Evolutionary conservation across 2,888 invertebrate genomes (phyloP).

Genomic region (Zelleria hepariella): DNA sequence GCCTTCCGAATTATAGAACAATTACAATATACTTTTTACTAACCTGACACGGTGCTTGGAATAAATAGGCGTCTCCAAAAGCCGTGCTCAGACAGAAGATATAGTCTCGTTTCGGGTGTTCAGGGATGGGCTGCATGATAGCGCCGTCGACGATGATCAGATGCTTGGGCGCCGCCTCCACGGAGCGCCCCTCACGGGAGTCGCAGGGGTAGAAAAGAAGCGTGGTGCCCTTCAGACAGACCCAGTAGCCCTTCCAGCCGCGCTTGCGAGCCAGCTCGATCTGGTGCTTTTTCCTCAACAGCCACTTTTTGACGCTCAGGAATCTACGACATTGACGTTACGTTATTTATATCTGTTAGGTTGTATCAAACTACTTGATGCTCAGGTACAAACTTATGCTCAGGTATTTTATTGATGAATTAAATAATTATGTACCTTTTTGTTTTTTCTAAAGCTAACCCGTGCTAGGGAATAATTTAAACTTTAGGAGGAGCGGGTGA

Average conservation of each 20-base stretch:
- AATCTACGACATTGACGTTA: conserved; percentile 75
- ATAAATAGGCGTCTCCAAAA: conserved; percentile 97
- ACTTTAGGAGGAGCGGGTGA: too few relatives aligned
- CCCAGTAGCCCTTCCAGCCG: conserved; percentile 99
- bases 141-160: conserved; percentile 96
- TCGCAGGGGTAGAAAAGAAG: conserved; percentile 96
- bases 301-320: conserved; percentile 98
- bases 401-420: too few relatives aligned
- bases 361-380: too few relatives aligned
- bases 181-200: conserved; percentile 89
- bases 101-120: conserved; percentile 97
- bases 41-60: conserved; percentile 91
- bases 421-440: too few relatives aligned
- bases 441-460: too few relatives aligned
- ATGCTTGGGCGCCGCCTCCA: conserved; percentile 95
- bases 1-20: too few relatives aligned
- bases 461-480: too few relatives aligned
- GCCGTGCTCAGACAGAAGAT: conserved; percentile 98
- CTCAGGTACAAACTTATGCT: too few relatives aligned
- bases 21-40: conserved; percentile 24
- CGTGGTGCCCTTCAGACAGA: conserved; percentile 96
- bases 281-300: conserved; percentile 95
- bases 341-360: neutral
- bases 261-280: conserved; percentile 95
- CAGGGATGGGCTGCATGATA: conserved; percentile 99